Conservation (phyloP, 2,113 vertebrate genomes). For the Stegastes partitus region DNA sequence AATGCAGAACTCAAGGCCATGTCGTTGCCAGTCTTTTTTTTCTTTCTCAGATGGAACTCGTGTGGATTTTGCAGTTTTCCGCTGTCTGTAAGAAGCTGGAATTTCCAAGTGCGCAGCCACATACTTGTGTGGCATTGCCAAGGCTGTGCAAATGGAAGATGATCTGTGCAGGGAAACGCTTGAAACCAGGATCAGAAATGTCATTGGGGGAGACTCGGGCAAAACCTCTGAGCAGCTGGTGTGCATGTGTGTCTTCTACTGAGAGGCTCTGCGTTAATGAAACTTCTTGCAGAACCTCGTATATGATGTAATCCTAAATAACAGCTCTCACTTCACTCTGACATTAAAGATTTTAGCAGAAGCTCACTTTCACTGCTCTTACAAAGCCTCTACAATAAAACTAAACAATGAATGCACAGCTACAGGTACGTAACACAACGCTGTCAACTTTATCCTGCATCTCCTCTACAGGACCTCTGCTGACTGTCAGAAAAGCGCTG, state of each 20-base stretch:
- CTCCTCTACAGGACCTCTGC: no score
- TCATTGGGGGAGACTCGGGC: conserved; percentile 16
- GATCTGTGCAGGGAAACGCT: conserved; percentile 51
- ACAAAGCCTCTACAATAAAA: neutral
- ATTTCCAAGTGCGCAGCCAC: conserved; percentile 60
- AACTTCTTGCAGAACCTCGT: conserved; percentile 35
- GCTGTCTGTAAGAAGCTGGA: conserved; percentile 55
- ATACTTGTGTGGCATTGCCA: conserved; percentile 59
- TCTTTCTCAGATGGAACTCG: conserved; percentile 32
- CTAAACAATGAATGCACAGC: neutral
- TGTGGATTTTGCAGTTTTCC: conserved; percentile 66
- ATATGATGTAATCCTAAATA: conserved; percentile 44
- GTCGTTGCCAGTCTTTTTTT: conserved; percentile 18
- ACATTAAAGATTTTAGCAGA: no score
- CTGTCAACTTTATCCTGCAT: no score
- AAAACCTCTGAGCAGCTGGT: conserved; percentile 52
- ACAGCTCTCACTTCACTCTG: conserved; percentile 21
- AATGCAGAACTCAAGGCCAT: conserved; percentile 34
- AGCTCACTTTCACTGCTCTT: conserved; percentile 3
- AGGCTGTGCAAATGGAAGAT: conserved; percentile 58
- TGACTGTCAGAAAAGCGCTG: no score
- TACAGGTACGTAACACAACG: neutral
- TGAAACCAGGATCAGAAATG: conserved; percentile 57
- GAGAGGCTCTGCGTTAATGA: neutral
- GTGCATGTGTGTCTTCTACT: conserved; percentile 26